Base-by-base conservation (phyloP, 2,797 vertebrate species). In the Pangasius krempfi region DNA sequence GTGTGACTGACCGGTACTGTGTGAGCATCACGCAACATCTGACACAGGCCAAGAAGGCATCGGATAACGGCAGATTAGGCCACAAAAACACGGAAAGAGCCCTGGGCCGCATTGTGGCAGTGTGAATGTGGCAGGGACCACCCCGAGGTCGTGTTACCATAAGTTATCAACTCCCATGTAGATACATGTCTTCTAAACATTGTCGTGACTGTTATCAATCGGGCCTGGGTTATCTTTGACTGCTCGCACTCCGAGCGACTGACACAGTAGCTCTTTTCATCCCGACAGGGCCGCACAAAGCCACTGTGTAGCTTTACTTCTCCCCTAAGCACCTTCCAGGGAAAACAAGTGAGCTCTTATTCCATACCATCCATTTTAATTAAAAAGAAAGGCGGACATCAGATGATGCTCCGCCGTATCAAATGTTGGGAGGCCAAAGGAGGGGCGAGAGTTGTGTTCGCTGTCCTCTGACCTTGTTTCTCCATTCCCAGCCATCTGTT, bases 181-280 rank as follows among this genome's bases (percentile, higher is more conserved):
- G 94, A 95, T 95, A 95, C 95, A 95, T 94, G 94, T 94, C 96
- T 96, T 95, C 95, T 94, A 96, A 95, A 95, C 92, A 92, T 92
- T 92, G 95, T 92, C 95, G 95, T 95, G 94, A 92, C 93, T 92
- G 12, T 95, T 96, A 96, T 96, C 95, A 95, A 94, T 95, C 94
- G 94, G 88, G 73, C 89, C 93, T 89, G 89, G 87, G 94, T 96
- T 96, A 96, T 95, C 95, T 96, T 94, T 94, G 94, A 96, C 95
- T 95, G 94, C 93, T 94, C 93, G 95, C 93, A 94, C 95, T 95
- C 92, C 92, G 92, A 92, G 94, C 95, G 94, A 94, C 95, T 94
- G 94, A 95, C 91, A 94, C 94, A 94, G 91, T 93, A 93, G 94
- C 84, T 92, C 92, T 93, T 93, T 94, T 93, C 92, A 94, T 95